Percentiles rank a stretch among this genome's conserved stretches.
These are phyloP conservation scores for Propsilocerus akamusi DNA, from an alignment of 1,140 invertebrate species.

Conservation along the genomic window DNA sequence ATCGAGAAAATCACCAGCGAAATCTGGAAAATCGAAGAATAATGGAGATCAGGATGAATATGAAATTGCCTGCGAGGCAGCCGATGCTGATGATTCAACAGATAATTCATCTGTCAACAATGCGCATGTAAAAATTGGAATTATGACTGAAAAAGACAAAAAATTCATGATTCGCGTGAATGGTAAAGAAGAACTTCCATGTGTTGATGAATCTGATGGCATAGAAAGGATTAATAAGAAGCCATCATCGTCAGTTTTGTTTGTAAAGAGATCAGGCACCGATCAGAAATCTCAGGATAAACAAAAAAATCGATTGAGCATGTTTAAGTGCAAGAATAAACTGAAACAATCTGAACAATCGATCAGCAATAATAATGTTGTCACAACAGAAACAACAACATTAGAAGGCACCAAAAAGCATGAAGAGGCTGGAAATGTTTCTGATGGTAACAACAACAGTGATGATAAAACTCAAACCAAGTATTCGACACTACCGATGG, in stretches of 20 bases:
- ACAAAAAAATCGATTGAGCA: neutral
- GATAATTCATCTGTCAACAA: neutral
- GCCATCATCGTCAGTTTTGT: too few relatives aligned
- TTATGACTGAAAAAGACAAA: constrained; percentile 23
- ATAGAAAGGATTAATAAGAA: neutral
- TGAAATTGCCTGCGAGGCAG: constrained; percentile 36
- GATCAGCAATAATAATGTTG: neutral
- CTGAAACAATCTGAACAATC: too few relatives aligned
- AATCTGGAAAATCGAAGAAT: constrained; percentile 10
- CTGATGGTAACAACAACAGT: neutral
- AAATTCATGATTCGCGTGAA: constrained; percentile 34
- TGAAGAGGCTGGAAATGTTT: too few relatives aligned
- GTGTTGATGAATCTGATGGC: constrained; percentile 7
- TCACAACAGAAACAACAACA: neutral
- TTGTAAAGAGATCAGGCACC: too few relatives aligned
- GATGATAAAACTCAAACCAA: neutral
- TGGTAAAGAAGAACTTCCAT: constrained; percentile 47
- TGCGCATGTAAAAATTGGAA: constrained; percentile 18
- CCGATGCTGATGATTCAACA: constrained; percentile 4
- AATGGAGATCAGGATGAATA: constrained; percentile 23
- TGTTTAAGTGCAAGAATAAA: neutral
- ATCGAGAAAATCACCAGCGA: constrained; percentile 10
- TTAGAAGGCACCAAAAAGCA: neutral
- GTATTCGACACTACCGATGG: neutral
- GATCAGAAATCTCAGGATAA: neutral